Conservation (phyloP, 2,888 invertebrate species). For the Ischnus inquisitorius region DNA sequence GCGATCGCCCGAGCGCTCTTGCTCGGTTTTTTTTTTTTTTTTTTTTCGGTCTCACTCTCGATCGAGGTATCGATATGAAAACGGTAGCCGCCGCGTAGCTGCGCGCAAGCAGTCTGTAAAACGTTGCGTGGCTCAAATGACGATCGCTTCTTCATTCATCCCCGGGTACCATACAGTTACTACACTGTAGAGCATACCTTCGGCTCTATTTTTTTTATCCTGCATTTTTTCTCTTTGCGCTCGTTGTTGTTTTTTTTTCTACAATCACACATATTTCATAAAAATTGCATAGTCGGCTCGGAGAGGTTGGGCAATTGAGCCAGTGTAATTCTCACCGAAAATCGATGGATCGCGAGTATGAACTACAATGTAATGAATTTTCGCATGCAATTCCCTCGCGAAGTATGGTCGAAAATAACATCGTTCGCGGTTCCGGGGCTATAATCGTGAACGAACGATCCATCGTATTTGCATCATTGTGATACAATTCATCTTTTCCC, state of each 20-base stretch:
- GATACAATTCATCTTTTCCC: too few relatives aligned
- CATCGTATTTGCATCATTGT: too few relatives aligned
- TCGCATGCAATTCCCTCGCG: slow-evolving; percentile 7
- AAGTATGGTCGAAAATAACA: slow-evolving; percentile 13
- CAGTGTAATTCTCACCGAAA: slow-evolving; percentile 21
- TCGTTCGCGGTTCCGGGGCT: not conserved
- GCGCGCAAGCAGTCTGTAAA: slow-evolving; percentile 37
- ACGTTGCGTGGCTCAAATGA: slow-evolving; percentile 41
- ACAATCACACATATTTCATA: slow-evolving; percentile 19
- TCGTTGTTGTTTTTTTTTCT: slow-evolving; percentile 13
- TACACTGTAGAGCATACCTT: slow-evolving; percentile 13
- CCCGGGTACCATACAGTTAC: slow-evolving; percentile 4
- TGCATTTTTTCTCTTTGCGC: not conserved
- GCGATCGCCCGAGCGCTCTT: slow-evolving; percentile 49
- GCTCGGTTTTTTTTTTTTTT: slow-evolving; percentile 19
- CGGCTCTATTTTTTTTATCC: not conserved
- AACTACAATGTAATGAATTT: slow-evolving; percentile 23
- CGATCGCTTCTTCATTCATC: slow-evolving; percentile 36
- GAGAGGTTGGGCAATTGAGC: not conserved
- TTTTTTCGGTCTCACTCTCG: not conserved
- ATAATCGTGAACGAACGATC: too few relatives aligned
- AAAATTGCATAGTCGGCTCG: slow-evolving; percentile 16
- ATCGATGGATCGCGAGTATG: not conserved
- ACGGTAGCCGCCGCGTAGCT: not conserved
- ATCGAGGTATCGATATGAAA: slow-evolving; percentile 8